Base-by-base conservation (phyloP, 2,888 invertebrate species). In the Plebejus anna region DNA sequence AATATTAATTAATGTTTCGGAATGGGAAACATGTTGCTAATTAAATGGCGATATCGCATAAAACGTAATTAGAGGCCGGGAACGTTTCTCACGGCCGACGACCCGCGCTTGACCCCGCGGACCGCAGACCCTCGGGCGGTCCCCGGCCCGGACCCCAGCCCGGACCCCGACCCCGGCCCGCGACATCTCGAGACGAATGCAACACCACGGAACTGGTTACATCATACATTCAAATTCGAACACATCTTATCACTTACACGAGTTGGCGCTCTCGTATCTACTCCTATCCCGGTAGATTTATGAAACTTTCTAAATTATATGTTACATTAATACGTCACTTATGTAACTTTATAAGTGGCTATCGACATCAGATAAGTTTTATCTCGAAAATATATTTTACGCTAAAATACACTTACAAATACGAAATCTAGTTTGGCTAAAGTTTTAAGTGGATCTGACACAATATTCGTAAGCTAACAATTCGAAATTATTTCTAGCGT, bases 21-120 rank as follows among this genome's bases (percentile, higher is more conserved):
- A 92, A 93, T 92, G 91, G 89, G 88, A 90, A 92, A 92, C 92
- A 91, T 90, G 91, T 92, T 91, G 92, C 93, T 93, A 93, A 93
- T 93, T 92, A 93, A 93, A 93, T 90, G 93, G 90, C 92, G 90
- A 93, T 93, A 92, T 92, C 90, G 91, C 89, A 92, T 92, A 91
- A 92, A 91, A 89, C 90, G 90, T 92, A 93, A 93, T 93, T 93
- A 93, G 92, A 92, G 93, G 90, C 85, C 88, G 88, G 88, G 88
- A 88, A 86, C 90, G 89, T 90, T 91, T 92, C 92, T 92, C 93
- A 90, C 91, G 90, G 88, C 84, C 86, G 88, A 81, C 83, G 83
- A 85, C 83, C 83, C 84, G 82, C 79, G 66, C 32, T 66, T 66
- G 66, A 66, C 66, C 66, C 66, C 66, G 66, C 66, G 66, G 16